phyloP scores from a whole-genome alignment of 2,113 vertebrate species.

The Galemys pyrenaicus region DNA sequence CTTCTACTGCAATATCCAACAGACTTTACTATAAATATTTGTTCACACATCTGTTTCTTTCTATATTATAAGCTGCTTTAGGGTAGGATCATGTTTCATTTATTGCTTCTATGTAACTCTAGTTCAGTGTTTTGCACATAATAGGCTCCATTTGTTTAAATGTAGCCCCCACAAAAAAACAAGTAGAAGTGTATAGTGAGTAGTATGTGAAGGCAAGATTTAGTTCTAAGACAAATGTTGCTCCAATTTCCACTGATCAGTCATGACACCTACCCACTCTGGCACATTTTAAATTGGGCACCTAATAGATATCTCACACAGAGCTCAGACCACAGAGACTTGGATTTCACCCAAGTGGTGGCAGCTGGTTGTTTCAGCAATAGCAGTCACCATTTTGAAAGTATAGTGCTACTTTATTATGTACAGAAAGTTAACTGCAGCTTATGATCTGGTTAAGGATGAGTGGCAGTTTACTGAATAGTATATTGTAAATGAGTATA shows the following conservation, averaged over 20 bases:
- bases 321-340: conserved; percentile 11
- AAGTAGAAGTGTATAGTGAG: background rate
- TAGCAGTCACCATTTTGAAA: conserved; percentile 49
- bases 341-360: conserved; percentile 55
- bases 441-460: conserved; percentile 1
- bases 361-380: conserved; percentile 57
- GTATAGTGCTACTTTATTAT: background rate
- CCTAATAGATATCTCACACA: conserved; percentile 51
- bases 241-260: background rate
- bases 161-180: background rate
- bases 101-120: background rate
- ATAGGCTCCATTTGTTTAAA: background rate
- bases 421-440: background rate
- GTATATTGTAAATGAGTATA: background rate
- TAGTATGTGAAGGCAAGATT: background rate
- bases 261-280: conserved; percentile 24
- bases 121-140: background rate
- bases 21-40: background rate
- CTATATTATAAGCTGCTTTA: background rate
- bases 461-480: background rate
- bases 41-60: background rate
- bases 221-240: conserved; percentile 10
- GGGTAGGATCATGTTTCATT: background rate
- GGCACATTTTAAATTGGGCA: conserved; percentile 33
- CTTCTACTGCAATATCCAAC: background rate